Conservation (phyloP, 2,113 vertebrate species). For the Zosterops lateralis region DNA sequence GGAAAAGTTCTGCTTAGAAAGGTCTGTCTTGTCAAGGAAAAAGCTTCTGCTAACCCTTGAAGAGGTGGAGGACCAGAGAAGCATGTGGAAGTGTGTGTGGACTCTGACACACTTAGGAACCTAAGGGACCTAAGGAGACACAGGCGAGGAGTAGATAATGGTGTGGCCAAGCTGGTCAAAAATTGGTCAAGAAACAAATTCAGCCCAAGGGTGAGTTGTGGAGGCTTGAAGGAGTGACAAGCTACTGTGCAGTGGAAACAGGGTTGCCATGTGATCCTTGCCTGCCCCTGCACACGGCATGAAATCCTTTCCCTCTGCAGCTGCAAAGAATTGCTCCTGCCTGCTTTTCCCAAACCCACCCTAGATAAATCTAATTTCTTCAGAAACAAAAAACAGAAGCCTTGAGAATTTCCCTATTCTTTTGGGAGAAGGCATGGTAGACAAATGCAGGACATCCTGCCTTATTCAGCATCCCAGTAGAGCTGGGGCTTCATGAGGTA, state of each 20-base stretch:
- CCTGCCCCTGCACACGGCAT: accelerated
- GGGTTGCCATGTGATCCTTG: neutral
- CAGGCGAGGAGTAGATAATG: accelerated
- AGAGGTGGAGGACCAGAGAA: neutral
- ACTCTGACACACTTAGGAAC: neutral
- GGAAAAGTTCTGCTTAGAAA: neutral
- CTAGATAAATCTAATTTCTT: neutral
- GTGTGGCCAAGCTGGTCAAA: neutral
- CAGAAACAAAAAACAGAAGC: neutral
- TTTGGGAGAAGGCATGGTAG: neutral
- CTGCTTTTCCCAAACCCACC: neutral
- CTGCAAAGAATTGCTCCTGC: neutral
- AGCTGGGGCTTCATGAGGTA: neutral
- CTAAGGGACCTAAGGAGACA: neutral
- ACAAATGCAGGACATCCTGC: neutral
- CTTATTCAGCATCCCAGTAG: neutral
- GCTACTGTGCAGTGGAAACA: neutral
- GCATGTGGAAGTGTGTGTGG: neutral
- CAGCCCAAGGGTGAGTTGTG: neutral
- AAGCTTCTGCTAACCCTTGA: neutral
- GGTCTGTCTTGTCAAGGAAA: neutral
- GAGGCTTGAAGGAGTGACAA: neutral
- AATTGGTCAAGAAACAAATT: neutral
- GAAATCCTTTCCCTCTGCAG: neutral
- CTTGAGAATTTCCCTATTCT: neutral